Percentiles rank a stretch among this genome's conserved stretches.
Evolutionary conservation across 2,888 invertebrate species (phyloP).

Genomic region (Linhomoeus sp.): DNA sequence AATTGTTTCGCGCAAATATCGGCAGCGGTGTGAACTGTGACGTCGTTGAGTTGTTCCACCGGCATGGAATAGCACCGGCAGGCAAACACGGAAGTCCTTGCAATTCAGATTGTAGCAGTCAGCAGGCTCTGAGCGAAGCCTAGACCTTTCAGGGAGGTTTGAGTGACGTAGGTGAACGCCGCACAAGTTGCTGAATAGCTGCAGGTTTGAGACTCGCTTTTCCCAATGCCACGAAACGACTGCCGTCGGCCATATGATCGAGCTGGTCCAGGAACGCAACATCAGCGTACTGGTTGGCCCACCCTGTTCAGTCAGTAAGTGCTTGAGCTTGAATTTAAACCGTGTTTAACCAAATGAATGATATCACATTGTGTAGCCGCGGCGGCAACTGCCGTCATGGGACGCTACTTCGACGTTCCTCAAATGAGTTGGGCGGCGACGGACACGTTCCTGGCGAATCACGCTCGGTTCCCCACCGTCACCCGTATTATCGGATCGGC

Average conservation of each 20-base stretch:
- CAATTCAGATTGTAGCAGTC: no score
- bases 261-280: not conserved
- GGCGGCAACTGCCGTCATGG: not conserved
- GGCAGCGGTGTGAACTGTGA: not conserved
- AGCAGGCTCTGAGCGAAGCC: no score
- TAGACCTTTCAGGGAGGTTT: no score
- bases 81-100: no score
- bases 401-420: constrained; percentile 3
- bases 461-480: not conserved
- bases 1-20: no score
- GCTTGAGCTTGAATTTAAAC: not conserved
- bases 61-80: no score
- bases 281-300: not conserved
- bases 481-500: constrained; percentile 3
- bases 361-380: constrained; percentile 1
- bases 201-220: not conserved
- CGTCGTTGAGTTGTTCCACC: no score
- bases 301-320: constrained; percentile 1
- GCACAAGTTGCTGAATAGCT: no score
- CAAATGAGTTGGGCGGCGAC: constrained; percentile 6
- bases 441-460: not conserved
- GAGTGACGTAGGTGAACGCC: no score
- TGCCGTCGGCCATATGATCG: not conserved
- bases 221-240: not conserved
- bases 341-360: not conserved